phyloP scores from a whole-genome alignment of 2,888 invertebrate genomes.

The Synergus gifuensis region DNA sequence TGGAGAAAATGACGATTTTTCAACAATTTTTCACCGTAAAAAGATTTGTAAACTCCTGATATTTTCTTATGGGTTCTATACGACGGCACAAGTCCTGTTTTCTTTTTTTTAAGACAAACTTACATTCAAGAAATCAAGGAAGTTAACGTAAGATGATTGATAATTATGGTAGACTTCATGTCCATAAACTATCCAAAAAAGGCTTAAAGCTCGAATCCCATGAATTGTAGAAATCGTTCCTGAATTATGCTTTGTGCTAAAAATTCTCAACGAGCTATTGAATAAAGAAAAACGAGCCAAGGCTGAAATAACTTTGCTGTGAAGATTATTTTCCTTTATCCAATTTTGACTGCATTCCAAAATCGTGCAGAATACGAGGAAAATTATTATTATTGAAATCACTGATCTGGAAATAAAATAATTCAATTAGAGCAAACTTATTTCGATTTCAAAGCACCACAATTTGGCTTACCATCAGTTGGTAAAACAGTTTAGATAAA shows the following conservation, averaged over 20 bases:
- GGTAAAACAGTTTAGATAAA: not conserved
- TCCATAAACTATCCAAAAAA: constrained; percentile 78
- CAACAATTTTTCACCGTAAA: not conserved
- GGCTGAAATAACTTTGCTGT: constrained; percentile 6
- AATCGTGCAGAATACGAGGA: constrained; percentile 61
- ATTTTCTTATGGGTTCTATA: not conserved
- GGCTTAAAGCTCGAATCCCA: constrained; percentile 79
- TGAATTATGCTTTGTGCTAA: constrained; percentile 63
- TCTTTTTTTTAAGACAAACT: not conserved
- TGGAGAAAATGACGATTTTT: not conserved
- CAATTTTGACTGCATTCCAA: constrained; percentile 54
- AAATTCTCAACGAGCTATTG: constrained; percentile 73
- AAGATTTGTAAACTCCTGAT: not conserved
- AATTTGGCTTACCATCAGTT: not conserved
- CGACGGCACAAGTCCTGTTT: not conserved
- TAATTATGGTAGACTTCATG: constrained; percentile 64
- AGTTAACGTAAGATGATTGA: not conserved
- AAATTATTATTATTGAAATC: constrained; percentile 54
- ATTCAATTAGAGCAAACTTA: not conserved
- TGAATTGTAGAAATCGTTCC: constrained; percentile 76
- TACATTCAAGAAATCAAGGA: not conserved
- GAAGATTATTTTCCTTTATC: not conserved
- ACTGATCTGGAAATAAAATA: constrained; percentile 55
- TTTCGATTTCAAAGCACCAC: not conserved
- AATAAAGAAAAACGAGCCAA: constrained; percentile 75